A percentile compares a stretch with the other conserved stretches of the same genome.
These are phyloP conservation scores for Apocrypta bakeri DNA, from an alignment of 1,140 invertebrate genomes.

Conservation along the genomic window DNA sequence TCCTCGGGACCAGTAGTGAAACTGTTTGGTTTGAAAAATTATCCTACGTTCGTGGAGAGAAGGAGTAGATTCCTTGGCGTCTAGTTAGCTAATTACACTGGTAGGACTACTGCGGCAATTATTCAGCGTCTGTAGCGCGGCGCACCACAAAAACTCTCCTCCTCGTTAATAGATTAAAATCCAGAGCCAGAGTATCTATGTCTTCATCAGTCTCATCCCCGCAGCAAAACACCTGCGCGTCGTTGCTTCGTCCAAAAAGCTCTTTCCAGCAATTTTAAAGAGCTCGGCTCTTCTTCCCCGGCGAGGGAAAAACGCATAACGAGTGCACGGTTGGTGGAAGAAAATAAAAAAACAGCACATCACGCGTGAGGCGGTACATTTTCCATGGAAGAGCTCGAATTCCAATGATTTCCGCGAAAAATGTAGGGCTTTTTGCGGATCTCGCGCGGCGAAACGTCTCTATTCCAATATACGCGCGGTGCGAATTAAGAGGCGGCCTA, in stretches of 20 bases:
- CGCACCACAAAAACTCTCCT: slow-evolving; percentile 3
- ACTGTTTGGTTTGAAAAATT: background rate
- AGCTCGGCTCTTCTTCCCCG: background rate
- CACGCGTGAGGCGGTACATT: too few species aligned
- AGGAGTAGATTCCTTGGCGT: background rate
- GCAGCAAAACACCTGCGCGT: background rate
- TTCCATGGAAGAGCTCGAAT: background rate
- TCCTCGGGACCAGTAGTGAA: too few species aligned
- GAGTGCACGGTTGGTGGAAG: background rate
- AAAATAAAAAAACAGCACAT: background rate
- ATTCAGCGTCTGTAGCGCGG: background rate
- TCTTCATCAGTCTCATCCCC: slow-evolving; percentile 11
- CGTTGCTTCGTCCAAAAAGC: background rate
- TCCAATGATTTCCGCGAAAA: slow-evolving; percentile 16
- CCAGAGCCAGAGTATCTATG: background rate
- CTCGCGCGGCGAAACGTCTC: background rate
- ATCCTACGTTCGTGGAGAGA: background rate
- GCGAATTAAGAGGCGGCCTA: slow-evolving; percentile 13
- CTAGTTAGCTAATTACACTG: background rate
- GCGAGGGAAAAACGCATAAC: background rate
- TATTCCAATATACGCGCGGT: slow-evolving; percentile 27
- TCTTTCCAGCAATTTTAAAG: background rate
- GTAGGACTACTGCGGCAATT: background rate
- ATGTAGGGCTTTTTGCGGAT: slow-evolving; percentile 41
- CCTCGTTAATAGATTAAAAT: slow-evolving; percentile 23